Percentiles rank a stretch among this genome's conserved stretches.
Evolutionary conservation across 1,140 invertebrate genomes (phyloP).

Genomic region (Tetragonula clypearis): DNA sequence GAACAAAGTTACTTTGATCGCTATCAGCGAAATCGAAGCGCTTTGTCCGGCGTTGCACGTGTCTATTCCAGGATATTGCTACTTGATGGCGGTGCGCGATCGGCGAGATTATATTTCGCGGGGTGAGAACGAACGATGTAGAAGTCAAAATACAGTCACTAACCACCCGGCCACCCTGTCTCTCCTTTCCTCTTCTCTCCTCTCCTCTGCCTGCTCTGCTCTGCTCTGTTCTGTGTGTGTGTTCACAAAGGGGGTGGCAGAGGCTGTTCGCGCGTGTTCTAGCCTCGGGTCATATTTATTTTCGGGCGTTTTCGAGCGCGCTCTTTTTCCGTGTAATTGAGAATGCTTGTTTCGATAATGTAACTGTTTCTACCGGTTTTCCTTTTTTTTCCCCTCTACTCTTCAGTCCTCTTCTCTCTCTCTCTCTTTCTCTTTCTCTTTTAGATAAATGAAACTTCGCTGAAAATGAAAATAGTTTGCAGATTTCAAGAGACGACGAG

Average conservation of each 20-base stretch:
- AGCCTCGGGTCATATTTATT: constrained; percentile 23
- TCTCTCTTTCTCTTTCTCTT: background rate
- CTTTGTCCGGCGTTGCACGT: constrained; percentile 72
- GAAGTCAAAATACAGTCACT: constrained; percentile 61
- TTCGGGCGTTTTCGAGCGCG: constrained; percentile 5
- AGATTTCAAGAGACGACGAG: background rate
- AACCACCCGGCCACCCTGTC: background rate
- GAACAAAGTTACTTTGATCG: constrained; percentile 67
- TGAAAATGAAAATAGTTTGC: background rate
- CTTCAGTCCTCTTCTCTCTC: background rate
- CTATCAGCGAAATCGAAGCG: constrained; percentile 63
- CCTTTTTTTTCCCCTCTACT: background rate
- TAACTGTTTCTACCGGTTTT: background rate
- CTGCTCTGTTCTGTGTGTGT: background rate
- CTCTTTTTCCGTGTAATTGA: background rate
- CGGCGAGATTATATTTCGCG: constrained; percentile 57
- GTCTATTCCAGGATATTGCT: constrained; percentile 74
- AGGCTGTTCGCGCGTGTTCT: background rate
- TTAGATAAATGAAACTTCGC: background rate
- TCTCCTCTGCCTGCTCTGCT: too few species aligned
- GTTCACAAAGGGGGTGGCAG: background rate
- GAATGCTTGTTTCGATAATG: background rate
- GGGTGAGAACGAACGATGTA: constrained; percentile 61
- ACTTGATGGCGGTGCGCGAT: constrained; percentile 71
- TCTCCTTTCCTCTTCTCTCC: too few species aligned